Conservation (phyloP, 2,888 invertebrate species). For the Heliconius cydno region DNA sequence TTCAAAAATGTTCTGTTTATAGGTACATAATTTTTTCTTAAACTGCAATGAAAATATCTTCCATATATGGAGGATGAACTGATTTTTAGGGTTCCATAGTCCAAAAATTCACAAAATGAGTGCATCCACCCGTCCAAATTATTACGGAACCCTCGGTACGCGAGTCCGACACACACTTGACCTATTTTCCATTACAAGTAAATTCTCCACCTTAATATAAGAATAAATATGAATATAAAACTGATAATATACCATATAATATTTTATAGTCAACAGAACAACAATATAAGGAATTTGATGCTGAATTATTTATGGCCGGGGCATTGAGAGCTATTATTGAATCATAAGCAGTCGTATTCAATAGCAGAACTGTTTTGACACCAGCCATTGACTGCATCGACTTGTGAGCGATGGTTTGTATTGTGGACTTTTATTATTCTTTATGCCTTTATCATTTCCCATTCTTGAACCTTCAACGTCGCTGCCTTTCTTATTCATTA, state of each 20-base stretch:
- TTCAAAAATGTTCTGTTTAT: no score
- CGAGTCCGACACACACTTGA: no score
- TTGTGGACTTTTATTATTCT: slow-evolving; percentile 66
- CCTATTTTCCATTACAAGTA: not conserved
- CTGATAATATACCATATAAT: slow-evolving; percentile 1
- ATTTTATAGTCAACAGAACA: slow-evolving; percentile 30
- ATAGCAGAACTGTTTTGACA: slow-evolving; percentile 73
- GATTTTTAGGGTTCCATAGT: no score
- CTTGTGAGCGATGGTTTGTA: slow-evolving; percentile 76
- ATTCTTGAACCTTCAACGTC: slow-evolving; percentile 21
- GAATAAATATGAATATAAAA: slow-evolving; percentile 14
- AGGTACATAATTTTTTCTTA: no score
- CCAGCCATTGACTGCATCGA: slow-evolving; percentile 77
- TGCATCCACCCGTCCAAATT: no score
- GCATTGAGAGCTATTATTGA: slow-evolving; percentile 62
- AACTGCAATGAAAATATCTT: no score
- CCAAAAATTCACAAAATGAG: no score
- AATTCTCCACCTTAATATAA: not conserved
- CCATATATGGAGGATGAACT: no score
- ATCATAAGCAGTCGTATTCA: slow-evolving; percentile 75
- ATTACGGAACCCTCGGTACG: no score
- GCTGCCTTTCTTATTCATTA: slow-evolving; percentile 9
- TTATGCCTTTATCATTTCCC: slow-evolving; percentile 22
- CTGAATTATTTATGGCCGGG: slow-evolving; percentile 48
- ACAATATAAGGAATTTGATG: slow-evolving; percentile 43